Evolutionary conservation across 53 echinoderm and acorn worm species (phyloP).

Genomic region (Arbacia lixula): DNA sequence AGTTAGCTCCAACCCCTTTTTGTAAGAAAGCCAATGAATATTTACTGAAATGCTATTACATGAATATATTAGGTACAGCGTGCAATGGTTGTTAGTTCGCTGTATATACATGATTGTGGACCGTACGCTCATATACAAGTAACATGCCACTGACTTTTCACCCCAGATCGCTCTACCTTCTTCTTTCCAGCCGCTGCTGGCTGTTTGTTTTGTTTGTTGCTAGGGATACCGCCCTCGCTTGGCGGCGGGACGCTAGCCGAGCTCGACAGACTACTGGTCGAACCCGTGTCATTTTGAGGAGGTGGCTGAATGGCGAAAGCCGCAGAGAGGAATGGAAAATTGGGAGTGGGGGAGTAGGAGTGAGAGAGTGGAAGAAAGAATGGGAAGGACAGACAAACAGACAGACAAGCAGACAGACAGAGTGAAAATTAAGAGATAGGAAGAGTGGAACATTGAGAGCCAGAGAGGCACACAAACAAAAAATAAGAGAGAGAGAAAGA

Average conservation of each 20-base stretch:
- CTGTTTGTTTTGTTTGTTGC: slow-evolving; percentile 48
- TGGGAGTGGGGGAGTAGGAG: not conserved
- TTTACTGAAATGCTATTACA: too few species aligned
- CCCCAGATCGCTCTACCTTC: slow-evolving; percentile 61
- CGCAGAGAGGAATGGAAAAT: not conserved
- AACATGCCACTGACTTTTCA: slow-evolving; percentile 10
- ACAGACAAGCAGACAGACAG: not conserved
- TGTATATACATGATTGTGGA: too few species aligned
- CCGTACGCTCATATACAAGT: too few species aligned
- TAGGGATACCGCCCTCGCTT: slow-evolving; percentile 43
- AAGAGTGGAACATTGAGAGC: not conserved
- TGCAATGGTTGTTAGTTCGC: too few species aligned
- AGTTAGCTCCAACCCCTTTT: too few species aligned
- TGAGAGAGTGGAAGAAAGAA: not conserved
- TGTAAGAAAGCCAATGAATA: too few species aligned
- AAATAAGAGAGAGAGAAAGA: not conserved
- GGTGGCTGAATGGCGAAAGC: slow-evolving; percentile 2
- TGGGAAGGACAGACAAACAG: not conserved
- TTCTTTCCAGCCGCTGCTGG: slow-evolving; percentile 41
- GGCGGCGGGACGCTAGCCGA: slow-evolving; percentile 42
- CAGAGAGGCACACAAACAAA: not conserved
- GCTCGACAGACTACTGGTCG: slow-evolving; percentile 63
- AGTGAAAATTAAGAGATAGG: not conserved
- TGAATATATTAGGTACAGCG: too few species aligned
- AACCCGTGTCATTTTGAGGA: slow-evolving; percentile 58